phyloP scores from a whole-genome alignment of 1,140 invertebrate species.

The Drosophila yakuba region DNA sequence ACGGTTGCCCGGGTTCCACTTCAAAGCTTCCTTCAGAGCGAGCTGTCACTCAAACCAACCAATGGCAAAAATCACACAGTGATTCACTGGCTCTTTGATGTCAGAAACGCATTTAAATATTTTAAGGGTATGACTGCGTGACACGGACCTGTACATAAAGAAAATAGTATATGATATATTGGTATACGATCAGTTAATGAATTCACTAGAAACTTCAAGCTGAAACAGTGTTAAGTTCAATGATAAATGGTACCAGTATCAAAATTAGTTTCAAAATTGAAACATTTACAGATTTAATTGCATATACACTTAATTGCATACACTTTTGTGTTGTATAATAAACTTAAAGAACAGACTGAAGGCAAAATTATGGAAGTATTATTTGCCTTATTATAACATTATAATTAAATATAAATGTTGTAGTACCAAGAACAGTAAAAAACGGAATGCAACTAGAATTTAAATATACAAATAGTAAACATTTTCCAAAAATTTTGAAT shows the following conservation, averaged over 20 bases:
- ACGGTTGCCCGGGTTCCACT: constrained; percentile 48
- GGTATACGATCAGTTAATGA: neutral
- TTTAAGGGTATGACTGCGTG: constrained; percentile 17
- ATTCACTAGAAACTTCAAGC: neutral
- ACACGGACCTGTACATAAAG: neutral
- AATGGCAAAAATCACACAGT: constrained; percentile 32
- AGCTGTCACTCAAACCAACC: constrained; percentile 53
- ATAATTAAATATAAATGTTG: too few species aligned
- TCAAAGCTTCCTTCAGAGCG: constrained; percentile 31
- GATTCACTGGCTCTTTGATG: constrained; percentile 54
- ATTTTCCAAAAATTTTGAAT: too few species aligned
- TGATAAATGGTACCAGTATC: too few species aligned
- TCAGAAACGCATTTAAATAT: constrained; percentile 23
- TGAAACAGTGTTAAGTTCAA: neutral
- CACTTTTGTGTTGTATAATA: too few species aligned
- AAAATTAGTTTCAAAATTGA: too few species aligned
- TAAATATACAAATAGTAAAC: neutral
- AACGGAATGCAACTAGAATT: too few species aligned
- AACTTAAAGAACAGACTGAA: too few species aligned
- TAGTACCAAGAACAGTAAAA: too few species aligned
- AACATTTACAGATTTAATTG: too few species aligned
- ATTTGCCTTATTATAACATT: too few species aligned
- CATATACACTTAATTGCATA: too few species aligned
- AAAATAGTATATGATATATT: neutral
- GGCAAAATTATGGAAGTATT: too few species aligned